phyloP scores from a whole-genome alignment of 2,888 invertebrate genomes.

The Odontocolon sp. region DNA sequence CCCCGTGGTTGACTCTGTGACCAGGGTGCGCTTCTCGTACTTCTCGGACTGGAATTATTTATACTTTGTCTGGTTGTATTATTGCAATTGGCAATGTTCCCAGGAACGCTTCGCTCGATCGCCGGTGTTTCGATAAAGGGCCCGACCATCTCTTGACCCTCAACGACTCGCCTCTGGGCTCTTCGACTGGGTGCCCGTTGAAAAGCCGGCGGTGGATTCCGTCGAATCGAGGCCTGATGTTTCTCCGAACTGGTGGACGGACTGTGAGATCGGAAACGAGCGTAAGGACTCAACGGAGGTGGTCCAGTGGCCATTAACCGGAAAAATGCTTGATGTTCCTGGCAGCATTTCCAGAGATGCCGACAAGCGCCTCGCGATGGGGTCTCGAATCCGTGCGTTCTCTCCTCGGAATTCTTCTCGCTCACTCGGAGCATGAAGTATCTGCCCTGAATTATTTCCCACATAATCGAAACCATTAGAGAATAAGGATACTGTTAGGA shows the following conservation, averaged over 20 bases:
- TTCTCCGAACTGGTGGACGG: slow-evolving; percentile 76
- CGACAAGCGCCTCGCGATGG: slow-evolving; percentile 95
- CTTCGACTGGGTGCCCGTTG: slow-evolving; percentile 90
- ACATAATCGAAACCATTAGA: too few species aligned
- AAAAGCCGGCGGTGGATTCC: slow-evolving; percentile 87
- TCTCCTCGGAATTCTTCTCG: slow-evolving; percentile 98
- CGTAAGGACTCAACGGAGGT: slow-evolving; percentile 78
- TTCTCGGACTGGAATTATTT: slow-evolving; percentile 84
- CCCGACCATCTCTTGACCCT: slow-evolving; percentile 82
- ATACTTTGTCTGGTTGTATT: slow-evolving; percentile 67
- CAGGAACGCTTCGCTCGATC: slow-evolving; percentile 66
- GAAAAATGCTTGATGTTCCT: slow-evolving; percentile 97
- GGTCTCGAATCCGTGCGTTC: slow-evolving; percentile 98
- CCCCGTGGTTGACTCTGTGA: slow-evolving; percentile 89
- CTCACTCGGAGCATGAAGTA: slow-evolving; percentile 98
- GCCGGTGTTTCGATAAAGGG: slow-evolving; percentile 75
- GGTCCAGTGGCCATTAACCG: slow-evolving; percentile 88
- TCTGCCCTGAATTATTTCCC: slow-evolving; percentile 84
- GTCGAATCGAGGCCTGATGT: slow-evolving; percentile 79
- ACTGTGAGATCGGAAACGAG: slow-evolving; percentile 79
- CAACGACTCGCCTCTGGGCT: slow-evolving; percentile 87
- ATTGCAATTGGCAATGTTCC: slow-evolving; percentile 64
- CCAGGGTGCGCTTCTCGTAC: slow-evolving; percentile 92
- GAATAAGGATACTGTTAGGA: too few species aligned
- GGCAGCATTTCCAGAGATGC: slow-evolving; percentile 97